Conservation (phyloP, 2,797 vertebrate genomes). For the Megalops cyprinoides region DNA sequence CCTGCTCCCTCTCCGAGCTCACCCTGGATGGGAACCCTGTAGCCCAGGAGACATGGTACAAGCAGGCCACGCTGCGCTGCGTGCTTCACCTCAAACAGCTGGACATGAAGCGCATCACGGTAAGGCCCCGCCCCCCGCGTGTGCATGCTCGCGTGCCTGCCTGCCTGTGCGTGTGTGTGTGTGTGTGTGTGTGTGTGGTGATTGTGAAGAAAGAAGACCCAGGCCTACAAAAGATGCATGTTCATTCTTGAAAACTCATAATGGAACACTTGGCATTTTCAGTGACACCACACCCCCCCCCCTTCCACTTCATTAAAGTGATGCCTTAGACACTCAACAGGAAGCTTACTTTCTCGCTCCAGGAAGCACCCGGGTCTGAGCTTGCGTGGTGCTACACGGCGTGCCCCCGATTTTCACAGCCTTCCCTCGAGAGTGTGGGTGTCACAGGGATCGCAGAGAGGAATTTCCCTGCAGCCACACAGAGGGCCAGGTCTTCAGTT, state of each 20-base stretch:
- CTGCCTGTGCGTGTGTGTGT: not conserved
- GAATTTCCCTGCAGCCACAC: constrained; percentile 18
- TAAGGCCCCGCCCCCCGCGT: constrained; percentile 64
- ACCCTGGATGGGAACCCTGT: constrained; percentile 98
- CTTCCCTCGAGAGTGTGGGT: constrained; percentile 26
- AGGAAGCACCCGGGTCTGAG: constrained; percentile 61
- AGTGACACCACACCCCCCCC: too few relatives aligned
- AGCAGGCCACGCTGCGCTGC: constrained; percentile 91
- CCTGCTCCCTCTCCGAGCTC: constrained; percentile 88
- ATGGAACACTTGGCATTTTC: constrained; percentile 30
- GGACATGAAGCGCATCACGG: constrained; percentile 98
- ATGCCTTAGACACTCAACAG: constrained; percentile 47
- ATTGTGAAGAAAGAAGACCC: not conserved
- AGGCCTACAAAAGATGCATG: constrained; percentile 21
- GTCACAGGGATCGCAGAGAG: constrained; percentile 27
- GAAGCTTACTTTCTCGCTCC: too few relatives aligned
- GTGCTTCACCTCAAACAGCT: constrained; percentile 96
- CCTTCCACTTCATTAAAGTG: constrained; percentile 35
- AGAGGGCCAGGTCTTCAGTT: not conserved
- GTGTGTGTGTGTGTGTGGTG: not conserved
- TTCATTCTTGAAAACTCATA: constrained; percentile 32
- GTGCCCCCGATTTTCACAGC: constrained; percentile 52
- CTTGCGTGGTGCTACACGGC: constrained; percentile 59
- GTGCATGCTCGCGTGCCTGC: not conserved
- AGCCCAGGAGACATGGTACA: constrained; percentile 99